Evolutionary conservation across 2,113 vertebrate species (phyloP).

Genomic region (Pelusios castaneus): DNA sequence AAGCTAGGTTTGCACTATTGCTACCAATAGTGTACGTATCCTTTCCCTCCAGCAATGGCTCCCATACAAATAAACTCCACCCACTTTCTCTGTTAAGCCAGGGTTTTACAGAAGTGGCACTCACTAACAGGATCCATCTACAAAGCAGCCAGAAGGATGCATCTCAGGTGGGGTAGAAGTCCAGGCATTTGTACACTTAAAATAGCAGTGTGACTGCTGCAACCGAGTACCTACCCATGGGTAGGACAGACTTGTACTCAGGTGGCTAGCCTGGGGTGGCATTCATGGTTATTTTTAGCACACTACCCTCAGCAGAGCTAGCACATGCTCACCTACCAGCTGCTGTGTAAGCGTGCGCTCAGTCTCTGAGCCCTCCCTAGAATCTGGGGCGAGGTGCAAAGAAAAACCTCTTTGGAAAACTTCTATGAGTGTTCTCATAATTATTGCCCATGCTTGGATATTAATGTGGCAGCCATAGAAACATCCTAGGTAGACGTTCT

Average conservation of each 20-base stretch:
- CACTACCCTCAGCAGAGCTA: not conserved
- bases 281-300: not conserved
- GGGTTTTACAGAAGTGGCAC: not conserved
- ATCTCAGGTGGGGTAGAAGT: too few relatives aligned
- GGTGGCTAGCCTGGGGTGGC: not conserved
- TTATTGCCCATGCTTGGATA: not conserved
- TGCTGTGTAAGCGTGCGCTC: not conserved
- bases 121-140: not conserved
- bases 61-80: not conserved
- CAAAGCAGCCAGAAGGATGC: not conserved
- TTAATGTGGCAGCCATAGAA: not conserved
- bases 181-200: not conserved
- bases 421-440: not conserved
- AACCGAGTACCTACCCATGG: accelerated
- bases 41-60: not conserved
- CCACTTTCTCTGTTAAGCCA: not conserved
- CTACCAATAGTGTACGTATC: not conserved
- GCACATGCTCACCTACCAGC: not conserved
- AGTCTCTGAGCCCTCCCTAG: not conserved
- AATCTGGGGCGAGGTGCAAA: not conserved
- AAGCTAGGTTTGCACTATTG: not conserved
- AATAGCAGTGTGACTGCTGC: not conserved
- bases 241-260: not conserved
- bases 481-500: not conserved
- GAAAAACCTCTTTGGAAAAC: not conserved